Evolutionary conservation across 1,140 invertebrate genomes (phyloP).

Genomic region (Aphaenogaster floridana): DNA sequence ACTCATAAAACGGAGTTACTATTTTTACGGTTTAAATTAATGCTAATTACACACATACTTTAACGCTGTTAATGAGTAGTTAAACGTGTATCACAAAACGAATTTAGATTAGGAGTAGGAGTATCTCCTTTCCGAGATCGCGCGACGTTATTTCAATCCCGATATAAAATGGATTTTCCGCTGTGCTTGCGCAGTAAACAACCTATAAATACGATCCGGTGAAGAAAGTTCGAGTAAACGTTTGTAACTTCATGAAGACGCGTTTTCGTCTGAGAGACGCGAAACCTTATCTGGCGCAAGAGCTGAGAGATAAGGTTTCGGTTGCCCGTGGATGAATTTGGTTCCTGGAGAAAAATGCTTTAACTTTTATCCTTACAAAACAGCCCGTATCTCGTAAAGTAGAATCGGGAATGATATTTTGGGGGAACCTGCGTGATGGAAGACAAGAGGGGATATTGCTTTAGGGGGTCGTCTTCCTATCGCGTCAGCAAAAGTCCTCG

Average conservation of each 20-base stretch:
- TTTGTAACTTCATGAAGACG: slow-evolving; percentile 19
- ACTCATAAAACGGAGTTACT: slow-evolving; percentile 1
- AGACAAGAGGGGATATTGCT: slow-evolving; percentile 36
- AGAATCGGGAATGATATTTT: slow-evolving; percentile 30
- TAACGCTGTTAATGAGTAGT: not conserved
- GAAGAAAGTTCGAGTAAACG: slow-evolving; percentile 5
- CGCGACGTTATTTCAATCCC: not conserved
- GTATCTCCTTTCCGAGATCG: not conserved
- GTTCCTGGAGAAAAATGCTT: slow-evolving; percentile 27
- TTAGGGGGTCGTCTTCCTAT: slow-evolving; percentile 15
- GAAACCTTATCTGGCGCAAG: not conserved
- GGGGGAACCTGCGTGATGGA: slow-evolving; percentile 1
- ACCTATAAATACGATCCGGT: not conserved
- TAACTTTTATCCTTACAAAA: slow-evolving; percentile 28
- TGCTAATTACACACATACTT: not conserved
- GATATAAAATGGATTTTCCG: not conserved
- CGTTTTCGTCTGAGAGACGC: not conserved
- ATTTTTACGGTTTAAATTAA: slow-evolving; percentile 19
- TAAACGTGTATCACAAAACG: not conserved
- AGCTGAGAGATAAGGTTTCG: slow-evolving; percentile 7
- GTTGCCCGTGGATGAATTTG: slow-evolving; percentile 28
- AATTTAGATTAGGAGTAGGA: not conserved
- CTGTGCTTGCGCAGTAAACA: slow-evolving; percentile 15
- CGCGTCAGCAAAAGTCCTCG: slow-evolving; percentile 38
- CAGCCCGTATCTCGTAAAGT: not conserved